Conservation (phyloP, 2,888 invertebrate genomes). For the Rhamnusium bicolor region DNA sequence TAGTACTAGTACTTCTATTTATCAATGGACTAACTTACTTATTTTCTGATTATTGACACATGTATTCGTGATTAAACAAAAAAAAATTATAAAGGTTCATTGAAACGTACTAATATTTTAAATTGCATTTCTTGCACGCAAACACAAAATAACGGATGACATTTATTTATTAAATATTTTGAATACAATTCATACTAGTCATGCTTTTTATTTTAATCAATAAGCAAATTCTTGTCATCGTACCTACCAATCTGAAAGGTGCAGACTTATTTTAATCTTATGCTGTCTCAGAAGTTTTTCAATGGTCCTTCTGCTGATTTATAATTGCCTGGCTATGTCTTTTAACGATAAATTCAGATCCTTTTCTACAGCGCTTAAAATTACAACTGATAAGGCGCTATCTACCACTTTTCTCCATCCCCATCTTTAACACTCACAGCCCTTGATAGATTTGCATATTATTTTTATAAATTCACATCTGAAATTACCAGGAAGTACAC, state of each 20-base stretch:
- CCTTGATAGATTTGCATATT: neutral
- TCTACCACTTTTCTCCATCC: neutral
- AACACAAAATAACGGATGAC: too few relatives aligned
- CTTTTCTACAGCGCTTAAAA: neutral
- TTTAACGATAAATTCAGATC: neutral
- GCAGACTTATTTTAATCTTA: neutral
- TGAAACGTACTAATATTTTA: too few relatives aligned
- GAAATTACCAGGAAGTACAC: neutral
- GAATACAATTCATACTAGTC: neutral
- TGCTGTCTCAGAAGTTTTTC: neutral
- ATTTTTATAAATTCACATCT: neutral
- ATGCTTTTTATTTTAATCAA: neutral
- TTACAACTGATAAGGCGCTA: neutral
- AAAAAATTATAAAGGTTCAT: too few relatives aligned
- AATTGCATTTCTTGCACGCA: too few relatives aligned
- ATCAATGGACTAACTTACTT: too few relatives aligned
- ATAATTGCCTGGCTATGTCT: neutral
- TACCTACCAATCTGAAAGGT: neutral
- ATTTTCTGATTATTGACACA: too few relatives aligned
- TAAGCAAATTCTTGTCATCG: neutral
- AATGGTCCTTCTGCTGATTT: slow-evolving; percentile 1
- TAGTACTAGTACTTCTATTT: too few relatives aligned
- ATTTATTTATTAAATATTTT: neutral
- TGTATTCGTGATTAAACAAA: too few relatives aligned
- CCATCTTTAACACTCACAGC: neutral